A percentile compares a stretch with the other conserved stretches of the same genome.
These are phyloP conservation scores for Barnardius zonarius DNA, from an alignment of 2,113 vertebrate species.

Conservation along the genomic window DNA sequence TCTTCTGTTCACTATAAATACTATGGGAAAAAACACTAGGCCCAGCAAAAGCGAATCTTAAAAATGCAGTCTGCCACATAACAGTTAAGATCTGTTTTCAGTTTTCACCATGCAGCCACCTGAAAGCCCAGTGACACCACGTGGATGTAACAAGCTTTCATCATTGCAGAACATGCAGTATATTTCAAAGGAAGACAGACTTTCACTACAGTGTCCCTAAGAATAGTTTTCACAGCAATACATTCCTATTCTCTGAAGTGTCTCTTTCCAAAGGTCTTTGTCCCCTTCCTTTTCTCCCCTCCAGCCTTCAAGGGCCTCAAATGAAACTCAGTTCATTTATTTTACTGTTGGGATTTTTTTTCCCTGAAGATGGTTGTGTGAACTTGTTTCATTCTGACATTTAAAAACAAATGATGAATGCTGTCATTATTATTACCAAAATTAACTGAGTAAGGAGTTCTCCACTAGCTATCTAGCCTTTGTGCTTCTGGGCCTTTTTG, in stretches of 20 bases:
- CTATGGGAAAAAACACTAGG: conserved; percentile 33
- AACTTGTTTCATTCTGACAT: conserved; percentile 39
- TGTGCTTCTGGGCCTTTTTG: conserved; percentile 7
- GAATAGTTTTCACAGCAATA: not conserved
- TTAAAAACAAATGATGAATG: conserved; percentile 38
- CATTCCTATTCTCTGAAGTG: not conserved
- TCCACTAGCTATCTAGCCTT: not conserved
- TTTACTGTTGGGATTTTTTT: not conserved
- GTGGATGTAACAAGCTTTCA: not conserved
- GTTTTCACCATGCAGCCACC: not conserved
- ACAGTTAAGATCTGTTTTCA: not conserved
- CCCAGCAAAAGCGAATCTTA: not conserved
- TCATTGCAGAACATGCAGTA: not conserved
- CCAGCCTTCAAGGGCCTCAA: not conserved
- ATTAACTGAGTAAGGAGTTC: not conserved
- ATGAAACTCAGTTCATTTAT: not conserved
- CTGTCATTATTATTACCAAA: conserved; percentile 16
- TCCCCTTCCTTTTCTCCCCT: not conserved
- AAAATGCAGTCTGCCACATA: not conserved
- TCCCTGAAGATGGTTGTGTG: not conserved
- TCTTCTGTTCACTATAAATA: conserved; percentile 50
- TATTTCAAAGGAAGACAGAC: not conserved
- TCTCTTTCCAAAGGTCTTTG: not conserved
- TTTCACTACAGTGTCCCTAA: not conserved
- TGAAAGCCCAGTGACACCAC: not conserved